Conservation (phyloP, 2,113 vertebrate genomes). For the Seriola quinqueradiata region DNA sequence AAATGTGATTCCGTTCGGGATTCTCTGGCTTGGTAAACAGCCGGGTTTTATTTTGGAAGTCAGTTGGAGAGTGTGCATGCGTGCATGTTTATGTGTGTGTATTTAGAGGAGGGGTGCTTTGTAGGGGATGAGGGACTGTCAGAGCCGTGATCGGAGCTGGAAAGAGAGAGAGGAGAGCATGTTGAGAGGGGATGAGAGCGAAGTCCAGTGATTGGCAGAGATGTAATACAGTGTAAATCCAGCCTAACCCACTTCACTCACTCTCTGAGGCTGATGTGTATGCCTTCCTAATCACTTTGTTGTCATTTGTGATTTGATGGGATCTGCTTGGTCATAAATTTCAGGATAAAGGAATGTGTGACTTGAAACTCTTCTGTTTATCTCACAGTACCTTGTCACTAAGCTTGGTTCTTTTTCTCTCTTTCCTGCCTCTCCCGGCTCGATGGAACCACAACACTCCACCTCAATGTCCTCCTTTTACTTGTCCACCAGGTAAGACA, state of each 20-base stretch:
- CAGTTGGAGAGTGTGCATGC: conserved; percentile 32
- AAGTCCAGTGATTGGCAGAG: conserved; percentile 56
- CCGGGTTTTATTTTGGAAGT: conserved; percentile 63
- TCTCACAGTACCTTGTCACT: conserved; percentile 3
- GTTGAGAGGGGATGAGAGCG: conserved; percentile 36
- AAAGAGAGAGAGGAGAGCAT: conserved; percentile 27
- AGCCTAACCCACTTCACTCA: conserved; percentile 24
- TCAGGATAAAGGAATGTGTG: conserved; percentile 20
- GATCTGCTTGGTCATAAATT: conserved; percentile 27
- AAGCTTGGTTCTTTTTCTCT: conserved; percentile 38
- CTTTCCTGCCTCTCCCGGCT: conserved; percentile 12
- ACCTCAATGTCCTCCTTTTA: background rate
- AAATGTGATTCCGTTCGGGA: conserved; percentile 76
- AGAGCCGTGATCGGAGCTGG: conserved; percentile 9
- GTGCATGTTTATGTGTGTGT: conserved; percentile 45
- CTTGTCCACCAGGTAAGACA: conserved; percentile 72
- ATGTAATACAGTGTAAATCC: conserved; percentile 55
- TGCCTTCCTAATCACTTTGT: conserved; percentile 35
- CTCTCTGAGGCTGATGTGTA: background rate
- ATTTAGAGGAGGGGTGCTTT: conserved; percentile 38
- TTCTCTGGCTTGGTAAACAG: conserved; percentile 80
- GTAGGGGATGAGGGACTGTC: conserved; percentile 52
- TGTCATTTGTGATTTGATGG: conserved; percentile 35
- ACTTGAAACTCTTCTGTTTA: background rate
- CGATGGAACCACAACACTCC: conserved; percentile 41